phyloP scores from a whole-genome alignment of 1,140 invertebrate species.

The Leptinotarsa texana region DNA sequence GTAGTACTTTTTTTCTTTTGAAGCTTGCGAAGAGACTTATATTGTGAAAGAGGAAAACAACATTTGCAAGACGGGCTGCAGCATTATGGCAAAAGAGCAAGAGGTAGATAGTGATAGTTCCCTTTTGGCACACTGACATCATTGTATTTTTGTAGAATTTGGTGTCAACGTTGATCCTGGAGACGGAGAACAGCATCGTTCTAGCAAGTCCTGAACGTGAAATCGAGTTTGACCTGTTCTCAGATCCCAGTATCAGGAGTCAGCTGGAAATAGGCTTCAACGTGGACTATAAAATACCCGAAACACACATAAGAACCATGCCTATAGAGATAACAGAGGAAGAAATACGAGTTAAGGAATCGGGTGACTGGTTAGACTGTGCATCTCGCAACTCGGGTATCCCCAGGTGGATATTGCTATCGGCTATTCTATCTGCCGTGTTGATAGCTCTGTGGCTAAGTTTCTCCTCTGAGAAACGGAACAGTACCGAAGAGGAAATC shows the following conservation, averaged over 20 bases:
- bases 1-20: conserved; percentile 11
- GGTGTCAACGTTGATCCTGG: conserved; percentile 36
- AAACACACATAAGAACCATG: conserved; percentile 46
- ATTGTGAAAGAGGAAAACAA: conserved; percentile 32
- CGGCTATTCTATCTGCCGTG: conserved; percentile 39
- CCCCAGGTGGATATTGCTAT: conserved; percentile 43
- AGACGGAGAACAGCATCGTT: conserved; percentile 36
- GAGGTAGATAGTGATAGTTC: conserved; percentile 22
- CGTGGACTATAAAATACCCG: conserved; percentile 49
- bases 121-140: conserved; percentile 9
- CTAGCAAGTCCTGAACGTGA: conserved; percentile 44
- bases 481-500: conserved; percentile 11
- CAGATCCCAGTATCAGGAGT: conserved; percentile 42
- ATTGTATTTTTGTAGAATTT: conserved; percentile 33
- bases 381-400: conserved; percentile 46
- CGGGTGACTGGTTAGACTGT: conserved; percentile 47
- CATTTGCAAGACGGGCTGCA: conserved; percentile 41
- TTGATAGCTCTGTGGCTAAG: conserved; percentile 41
- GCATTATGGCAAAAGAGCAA: conserved; percentile 40
- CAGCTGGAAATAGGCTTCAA: conserved; percentile 45
- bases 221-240: conserved; percentile 41
- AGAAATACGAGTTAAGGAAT: conserved; percentile 26
- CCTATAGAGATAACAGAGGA: conserved; percentile 42
- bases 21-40: conserved; percentile 46
- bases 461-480: conserved; percentile 34